A percentile compares a stretch with the other conserved stretches of the same genome.
Conservation (phyloP, 2,888 invertebrate genomes). For the Pecten maximus region DNA sequence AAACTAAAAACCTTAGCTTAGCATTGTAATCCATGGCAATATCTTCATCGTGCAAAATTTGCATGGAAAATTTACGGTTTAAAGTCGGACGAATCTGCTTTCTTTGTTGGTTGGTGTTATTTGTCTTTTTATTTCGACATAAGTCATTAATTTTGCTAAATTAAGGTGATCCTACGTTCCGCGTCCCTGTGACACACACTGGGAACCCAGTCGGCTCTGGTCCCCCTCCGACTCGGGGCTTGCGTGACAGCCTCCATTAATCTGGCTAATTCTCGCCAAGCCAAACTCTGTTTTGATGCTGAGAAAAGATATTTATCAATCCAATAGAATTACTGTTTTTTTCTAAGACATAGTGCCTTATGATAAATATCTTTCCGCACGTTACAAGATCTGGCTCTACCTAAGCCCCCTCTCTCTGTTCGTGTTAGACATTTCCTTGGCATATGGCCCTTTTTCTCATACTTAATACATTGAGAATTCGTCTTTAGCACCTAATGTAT, state of each 20-base stretch:
- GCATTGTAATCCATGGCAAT: constrained; percentile 23
- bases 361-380: constrained; percentile 47
- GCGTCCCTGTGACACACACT: constrained; percentile 25
- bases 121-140: constrained; percentile 51
- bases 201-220: not conserved
- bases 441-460: constrained; percentile 36
- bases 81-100: constrained; percentile 28
- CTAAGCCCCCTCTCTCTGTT: constrained; percentile 37
- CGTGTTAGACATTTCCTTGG: constrained; percentile 44
- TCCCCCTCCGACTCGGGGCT: constrained; percentile 16
- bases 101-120: constrained; percentile 49
- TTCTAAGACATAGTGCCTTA: constrained; percentile 44
- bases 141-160: constrained; percentile 47
- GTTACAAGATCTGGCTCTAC: constrained; percentile 37
- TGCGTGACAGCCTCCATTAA: constrained; percentile 4
- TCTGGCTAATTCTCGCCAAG: constrained; percentile 35
- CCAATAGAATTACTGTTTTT: constrained; percentile 46
- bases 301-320: constrained; percentile 47
- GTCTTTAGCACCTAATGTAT: constrained; percentile 5
- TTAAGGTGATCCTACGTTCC: constrained; percentile 39
- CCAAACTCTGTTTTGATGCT: constrained; percentile 26
- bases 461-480: not conserved
- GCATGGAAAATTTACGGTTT: constrained; percentile 27
- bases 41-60: constrained; percentile 22
- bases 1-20: constrained; percentile 35